Conservation (phyloP, 1,140 invertebrate genomes). For the Grapholita molesta region DNA sequence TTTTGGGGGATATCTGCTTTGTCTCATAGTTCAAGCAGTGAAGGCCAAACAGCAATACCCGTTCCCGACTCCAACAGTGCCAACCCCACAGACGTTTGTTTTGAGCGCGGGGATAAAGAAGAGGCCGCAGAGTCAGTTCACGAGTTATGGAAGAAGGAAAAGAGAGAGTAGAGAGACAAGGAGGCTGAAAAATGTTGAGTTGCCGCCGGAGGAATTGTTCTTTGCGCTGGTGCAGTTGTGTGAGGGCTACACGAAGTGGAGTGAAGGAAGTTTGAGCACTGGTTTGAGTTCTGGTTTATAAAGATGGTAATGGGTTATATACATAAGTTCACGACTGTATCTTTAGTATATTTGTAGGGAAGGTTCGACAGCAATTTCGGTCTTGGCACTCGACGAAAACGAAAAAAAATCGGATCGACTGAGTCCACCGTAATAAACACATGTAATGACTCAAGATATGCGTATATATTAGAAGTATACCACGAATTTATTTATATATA, state of each 20-base stretch:
- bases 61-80: slow-evolving; percentile 43
- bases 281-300: neutral
- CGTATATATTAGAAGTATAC: too few species aligned
- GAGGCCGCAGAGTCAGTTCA: slow-evolving; percentile 58
- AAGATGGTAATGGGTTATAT: neutral
- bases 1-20: slow-evolving; percentile 87
- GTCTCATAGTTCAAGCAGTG: slow-evolving; percentile 84
- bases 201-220: slow-evolving; percentile 75
- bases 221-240: slow-evolving; percentile 72
- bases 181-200: slow-evolving; percentile 39
- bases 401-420: too few species aligned
- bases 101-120: slow-evolving; percentile 69
- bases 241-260: slow-evolving; percentile 78
- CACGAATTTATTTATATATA: too few species aligned
- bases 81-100: slow-evolving; percentile 52
- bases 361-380: neutral
- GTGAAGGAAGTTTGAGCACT: slow-evolving; percentile 20
- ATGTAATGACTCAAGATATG: too few species aligned
- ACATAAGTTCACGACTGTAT: neutral
- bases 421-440: too few species aligned
- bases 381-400: too few species aligned
- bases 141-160: slow-evolving; percentile 61
- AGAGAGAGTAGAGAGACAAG: slow-evolving; percentile 38
- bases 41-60: slow-evolving; percentile 68
- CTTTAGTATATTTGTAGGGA: neutral